phyloP scores from a whole-genome alignment of 1,140 invertebrate species.

The Aphaenogaster rudis region DNA sequence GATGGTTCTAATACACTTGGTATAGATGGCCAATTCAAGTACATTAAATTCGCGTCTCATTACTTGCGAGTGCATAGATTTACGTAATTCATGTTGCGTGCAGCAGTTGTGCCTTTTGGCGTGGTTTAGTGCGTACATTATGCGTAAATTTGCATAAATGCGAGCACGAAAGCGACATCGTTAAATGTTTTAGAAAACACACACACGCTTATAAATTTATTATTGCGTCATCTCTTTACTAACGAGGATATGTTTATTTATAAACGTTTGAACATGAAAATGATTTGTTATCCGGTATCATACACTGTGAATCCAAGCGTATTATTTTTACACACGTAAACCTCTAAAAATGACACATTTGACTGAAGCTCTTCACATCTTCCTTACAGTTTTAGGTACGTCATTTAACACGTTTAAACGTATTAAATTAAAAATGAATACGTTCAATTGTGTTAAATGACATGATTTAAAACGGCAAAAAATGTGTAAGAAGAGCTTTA shows the following conservation, averaged over 20 bases:
- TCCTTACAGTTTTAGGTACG: too few species aligned
- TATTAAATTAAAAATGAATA: too few species aligned
- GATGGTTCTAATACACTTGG: neutral
- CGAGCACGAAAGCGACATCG: conserved; percentile 36
- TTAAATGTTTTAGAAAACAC: conserved; percentile 45
- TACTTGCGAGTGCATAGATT: conserved; percentile 53
- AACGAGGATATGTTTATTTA: conserved; percentile 43
- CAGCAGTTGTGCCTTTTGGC: conserved; percentile 51
- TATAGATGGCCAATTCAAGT: conserved; percentile 20
- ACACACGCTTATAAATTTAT: conserved; percentile 41
- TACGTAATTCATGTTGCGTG: conserved; percentile 42
- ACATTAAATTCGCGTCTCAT: conserved; percentile 51
- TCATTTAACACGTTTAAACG: too few species aligned
- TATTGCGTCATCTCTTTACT: neutral
- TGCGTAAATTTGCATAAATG: conserved; percentile 63
- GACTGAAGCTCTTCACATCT: too few species aligned
- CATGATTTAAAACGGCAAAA: too few species aligned
- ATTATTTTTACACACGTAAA: too few species aligned
- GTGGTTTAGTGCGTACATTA: conserved; percentile 47
- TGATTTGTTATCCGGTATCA: neutral
- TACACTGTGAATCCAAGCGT: neutral
- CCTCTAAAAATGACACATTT: too few species aligned
- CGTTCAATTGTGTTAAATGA: too few species aligned
- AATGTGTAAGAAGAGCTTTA: too few species aligned
- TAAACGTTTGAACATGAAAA: neutral